These are phyloP conservation scores for Semicossyphus pulcher DNA, from an alignment of 2,113 vertebrate genomes.

Conservation along the genomic window DNA sequence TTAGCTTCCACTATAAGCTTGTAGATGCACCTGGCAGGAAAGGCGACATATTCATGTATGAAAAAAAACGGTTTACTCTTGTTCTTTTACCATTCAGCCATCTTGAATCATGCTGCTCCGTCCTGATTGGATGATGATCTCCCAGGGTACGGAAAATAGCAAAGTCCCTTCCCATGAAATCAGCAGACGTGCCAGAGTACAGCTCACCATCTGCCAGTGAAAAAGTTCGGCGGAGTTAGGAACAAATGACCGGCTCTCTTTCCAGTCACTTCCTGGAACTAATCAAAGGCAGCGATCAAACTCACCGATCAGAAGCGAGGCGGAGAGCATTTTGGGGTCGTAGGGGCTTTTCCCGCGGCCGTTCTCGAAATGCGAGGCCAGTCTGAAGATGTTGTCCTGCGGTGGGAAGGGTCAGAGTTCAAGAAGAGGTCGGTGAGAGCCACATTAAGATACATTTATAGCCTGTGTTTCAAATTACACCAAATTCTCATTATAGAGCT, in stretches of 20 bases:
- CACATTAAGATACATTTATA: constrained; percentile 55
- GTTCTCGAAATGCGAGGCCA: constrained; percentile 94
- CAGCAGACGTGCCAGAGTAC: constrained; percentile 97
- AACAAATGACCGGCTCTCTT: constrained; percentile 19
- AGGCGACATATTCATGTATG: background rate
- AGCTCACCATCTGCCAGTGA: constrained; percentile 91
- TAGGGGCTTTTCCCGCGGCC: constrained; percentile 98
- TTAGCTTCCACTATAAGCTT: background rate
- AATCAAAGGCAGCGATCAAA: constrained; percentile 43
- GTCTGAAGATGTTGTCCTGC: constrained; percentile 95
- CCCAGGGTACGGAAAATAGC: constrained; percentile 98
- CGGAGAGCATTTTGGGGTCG: constrained; percentile 95
- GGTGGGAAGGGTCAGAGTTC: constrained; percentile 65
- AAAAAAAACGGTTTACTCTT: background rate
- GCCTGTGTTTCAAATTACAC: constrained; percentile 58
- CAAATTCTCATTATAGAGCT: constrained; percentile 32
- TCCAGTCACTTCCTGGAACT: constrained; percentile 53
- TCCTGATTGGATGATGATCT: constrained; percentile 95
- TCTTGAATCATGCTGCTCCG: constrained; percentile 97
- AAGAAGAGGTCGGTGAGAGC: constrained; percentile 42
- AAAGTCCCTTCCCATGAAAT: constrained; percentile 99
- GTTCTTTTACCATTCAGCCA: constrained; percentile 93
- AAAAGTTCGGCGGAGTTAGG: constrained; percentile 42
- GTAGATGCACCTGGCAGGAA: background rate
- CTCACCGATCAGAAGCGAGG: constrained; percentile 94